Evolutionary conservation across 2,888 invertebrate genomes (phyloP).

Genomic region (Prosopocoilus inquinatus): DNA sequence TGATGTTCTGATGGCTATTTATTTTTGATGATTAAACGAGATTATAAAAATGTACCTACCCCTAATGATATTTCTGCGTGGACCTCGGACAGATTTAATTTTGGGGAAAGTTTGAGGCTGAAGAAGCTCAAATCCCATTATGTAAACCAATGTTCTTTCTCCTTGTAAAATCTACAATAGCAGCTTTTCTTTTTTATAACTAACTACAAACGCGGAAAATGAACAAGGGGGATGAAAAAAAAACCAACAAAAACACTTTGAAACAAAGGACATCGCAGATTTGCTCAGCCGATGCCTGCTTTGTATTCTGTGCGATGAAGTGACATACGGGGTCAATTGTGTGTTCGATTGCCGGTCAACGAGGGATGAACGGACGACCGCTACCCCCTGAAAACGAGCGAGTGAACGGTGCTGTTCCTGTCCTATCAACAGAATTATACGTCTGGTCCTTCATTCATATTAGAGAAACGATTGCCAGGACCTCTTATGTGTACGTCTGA

Average conservation of each 20-base stretch:
- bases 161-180: constrained; percentile 2
- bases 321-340: constrained; percentile 44
- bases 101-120: not conserved
- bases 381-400: constrained; percentile 27
- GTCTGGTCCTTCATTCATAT: constrained; percentile 29
- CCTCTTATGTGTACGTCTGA: not conserved
- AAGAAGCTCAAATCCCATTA: not conserved
- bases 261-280: constrained; percentile 20
- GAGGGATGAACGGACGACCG: constrained; percentile 33
- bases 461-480: constrained; percentile 21
- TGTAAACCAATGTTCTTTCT: not conserved
- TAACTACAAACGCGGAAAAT: constrained; percentile 10
- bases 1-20: too few relatives aligned
- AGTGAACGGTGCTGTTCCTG: constrained; percentile 26
- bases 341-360: constrained; percentile 41
- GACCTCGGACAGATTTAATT: not conserved
- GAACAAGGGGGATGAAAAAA: constrained; percentile 2
- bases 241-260: constrained; percentile 16
- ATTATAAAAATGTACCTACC: too few relatives aligned
- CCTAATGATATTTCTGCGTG: not conserved
- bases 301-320: constrained; percentile 42
- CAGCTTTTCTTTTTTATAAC: constrained; percentile 6
- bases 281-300: constrained; percentile 27
- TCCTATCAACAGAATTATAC: constrained; percentile 28
- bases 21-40: too few relatives aligned